Evolutionary conservation across 2,797 vertebrate species (phyloP).

Genomic region (Sitta carolinensis): DNA sequence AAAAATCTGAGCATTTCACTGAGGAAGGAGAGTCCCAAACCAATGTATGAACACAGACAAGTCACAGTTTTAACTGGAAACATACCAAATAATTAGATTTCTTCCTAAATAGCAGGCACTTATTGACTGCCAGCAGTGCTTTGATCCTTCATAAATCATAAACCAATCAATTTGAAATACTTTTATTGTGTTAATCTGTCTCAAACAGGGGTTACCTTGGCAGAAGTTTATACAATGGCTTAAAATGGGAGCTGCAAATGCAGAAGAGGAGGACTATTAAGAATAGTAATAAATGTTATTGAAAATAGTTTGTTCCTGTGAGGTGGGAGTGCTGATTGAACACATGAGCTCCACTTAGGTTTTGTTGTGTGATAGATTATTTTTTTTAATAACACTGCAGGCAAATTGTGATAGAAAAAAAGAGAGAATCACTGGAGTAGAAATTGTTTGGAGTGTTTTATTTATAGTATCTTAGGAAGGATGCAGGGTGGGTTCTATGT

Average conservation of each 20-base stretch:
- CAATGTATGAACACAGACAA: accelerated
- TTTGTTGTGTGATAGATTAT: background rate
- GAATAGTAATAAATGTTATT: slow-evolving; percentile 11
- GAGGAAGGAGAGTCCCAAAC: background rate
- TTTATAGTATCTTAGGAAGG: background rate
- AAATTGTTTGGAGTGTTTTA: background rate
- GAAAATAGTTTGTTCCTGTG: slow-evolving; percentile 34
- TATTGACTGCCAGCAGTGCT: background rate
- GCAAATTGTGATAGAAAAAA: background rate
- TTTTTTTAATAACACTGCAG: background rate
- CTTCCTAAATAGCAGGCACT: background rate
- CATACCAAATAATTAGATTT: background rate
- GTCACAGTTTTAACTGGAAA: background rate
- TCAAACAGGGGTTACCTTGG: background rate
- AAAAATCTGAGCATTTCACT: background rate
- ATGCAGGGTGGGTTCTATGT: background rate
- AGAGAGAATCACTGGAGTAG: background rate
- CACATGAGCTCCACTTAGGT: background rate
- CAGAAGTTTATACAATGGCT: background rate
- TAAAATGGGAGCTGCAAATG: background rate
- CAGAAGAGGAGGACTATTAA: background rate
- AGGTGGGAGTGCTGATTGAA: slow-evolving; percentile 25
- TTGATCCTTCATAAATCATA: background rate
- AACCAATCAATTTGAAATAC: background rate
- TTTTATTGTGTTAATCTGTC: background rate